Conservation (phyloP, 2,113 vertebrate species). For the Atherinomorus stipes region DNA sequence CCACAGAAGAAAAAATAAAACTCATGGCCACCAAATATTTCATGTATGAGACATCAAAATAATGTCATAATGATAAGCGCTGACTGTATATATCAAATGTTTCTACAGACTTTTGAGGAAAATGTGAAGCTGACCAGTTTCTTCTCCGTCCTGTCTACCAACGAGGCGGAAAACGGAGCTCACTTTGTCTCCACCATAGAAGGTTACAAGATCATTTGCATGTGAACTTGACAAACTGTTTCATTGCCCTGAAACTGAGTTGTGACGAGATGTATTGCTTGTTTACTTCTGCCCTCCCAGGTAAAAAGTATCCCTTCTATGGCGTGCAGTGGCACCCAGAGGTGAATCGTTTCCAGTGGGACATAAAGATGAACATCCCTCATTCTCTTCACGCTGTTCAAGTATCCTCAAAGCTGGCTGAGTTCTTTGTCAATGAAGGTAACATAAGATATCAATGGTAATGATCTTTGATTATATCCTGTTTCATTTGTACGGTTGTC, state of each 20-base stretch:
- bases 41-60: too few species aligned
- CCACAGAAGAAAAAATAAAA: too few species aligned
- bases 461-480: not conserved
- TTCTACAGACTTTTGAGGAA: conserved; percentile 72
- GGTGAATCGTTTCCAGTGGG: conserved; percentile 85
- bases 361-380: conserved; percentile 65
- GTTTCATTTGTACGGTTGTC: too few species aligned
- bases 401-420: conserved; percentile 77
- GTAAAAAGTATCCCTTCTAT: conserved; percentile 83
- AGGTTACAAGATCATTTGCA: conserved; percentile 66
- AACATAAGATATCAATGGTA: not conserved
- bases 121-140: conserved; percentile 78
- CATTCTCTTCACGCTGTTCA: conserved; percentile 81
- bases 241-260: not conserved
- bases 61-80: not conserved
- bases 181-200: conserved; percentile 86
- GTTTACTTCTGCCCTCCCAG: conserved; percentile 50
- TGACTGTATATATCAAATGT: not conserved
- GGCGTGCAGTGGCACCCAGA: conserved; percentile 89
- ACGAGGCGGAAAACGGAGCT: conserved; percentile 75
- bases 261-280: not conserved
- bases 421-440: conserved; percentile 87
- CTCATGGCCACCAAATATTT: too few species aligned
- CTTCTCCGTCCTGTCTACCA: conserved; percentile 83
- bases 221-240: not conserved